Evolutionary conservation across 2,888 invertebrate species (phyloP), one percentile per base, ranked within the genome.

Genomic region (Eristalis tenax): DNA sequence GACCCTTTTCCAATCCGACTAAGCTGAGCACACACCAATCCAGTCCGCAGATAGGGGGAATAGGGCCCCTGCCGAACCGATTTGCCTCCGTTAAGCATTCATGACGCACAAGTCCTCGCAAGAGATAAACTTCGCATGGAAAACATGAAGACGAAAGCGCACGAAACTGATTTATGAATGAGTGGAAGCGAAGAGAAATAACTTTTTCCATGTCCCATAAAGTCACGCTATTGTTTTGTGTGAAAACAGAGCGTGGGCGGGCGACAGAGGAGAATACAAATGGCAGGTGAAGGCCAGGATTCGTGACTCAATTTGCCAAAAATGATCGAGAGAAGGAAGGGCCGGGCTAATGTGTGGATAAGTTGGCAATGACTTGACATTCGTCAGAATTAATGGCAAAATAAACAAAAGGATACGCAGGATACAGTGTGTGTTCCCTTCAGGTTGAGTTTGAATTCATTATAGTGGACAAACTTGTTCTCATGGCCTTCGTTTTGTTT

Each of bases 131-230:
- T 75, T 83, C 70, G 32, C 61, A 50, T 22, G 13, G 1, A 65
- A n/a, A 57, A 61, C 56, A n/a, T 13, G 22, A n/a, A 18, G 26
- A 26, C 28, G 11, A 57, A 57, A 61, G 5, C 4, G 6, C 69
- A 26, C 64, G 57, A 43, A 78, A 70, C 70, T 78, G 74, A 83
- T 83, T 83, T 79, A 79, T 79, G 70, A 66, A 76, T 79, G 65
- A 84, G 65, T 65, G 43, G 56, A 65, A n/a, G 64, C 61, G 63
- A 1, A 15, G 32, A 38, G 66, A 43, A 64, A 35, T 18, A 18
- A 73, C 40, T 71, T 84, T 70, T 79, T 32, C 59, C 61, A 71
- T 79, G 79, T 23, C 15, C 10, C 35, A 43, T 56, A 32, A 64
- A 69, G 59, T 73, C 76, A 81, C 68, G 76, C 50, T 74, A 73